Conservation (phyloP, 2,797 vertebrate genomes). For the Rachycentron canadum region DNA sequence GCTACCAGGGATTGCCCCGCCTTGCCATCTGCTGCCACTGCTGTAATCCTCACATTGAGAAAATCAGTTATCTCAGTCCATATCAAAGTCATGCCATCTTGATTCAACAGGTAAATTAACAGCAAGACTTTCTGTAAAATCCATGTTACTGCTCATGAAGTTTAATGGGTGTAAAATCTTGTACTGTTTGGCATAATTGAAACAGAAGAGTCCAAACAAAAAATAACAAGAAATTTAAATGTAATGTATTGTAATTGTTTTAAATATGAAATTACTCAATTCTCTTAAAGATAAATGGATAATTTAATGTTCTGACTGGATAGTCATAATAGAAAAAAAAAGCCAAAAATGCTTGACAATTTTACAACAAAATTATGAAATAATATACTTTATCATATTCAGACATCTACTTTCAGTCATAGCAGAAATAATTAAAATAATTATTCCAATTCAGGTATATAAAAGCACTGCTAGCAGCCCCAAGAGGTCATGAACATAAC, state of each 20-base stretch:
- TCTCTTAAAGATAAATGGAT: neutral
- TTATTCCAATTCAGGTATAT: neutral
- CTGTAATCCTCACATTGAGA: constrained; percentile 82
- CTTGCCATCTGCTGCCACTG: constrained; percentile 88
- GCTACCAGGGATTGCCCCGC: constrained; percentile 82
- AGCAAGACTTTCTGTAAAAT: constrained; percentile 60
- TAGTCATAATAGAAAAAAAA: neutral
- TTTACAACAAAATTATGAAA: neutral
- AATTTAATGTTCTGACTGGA: neutral
- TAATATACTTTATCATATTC: neutral
- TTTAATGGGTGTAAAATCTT: neutral
- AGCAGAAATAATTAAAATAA: neutral
- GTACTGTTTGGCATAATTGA: neutral
- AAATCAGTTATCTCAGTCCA: constrained; percentile 86
- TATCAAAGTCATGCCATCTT: constrained; percentile 75
- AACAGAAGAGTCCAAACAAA: neutral
- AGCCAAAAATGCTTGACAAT: neutral
- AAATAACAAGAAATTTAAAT: neutral
- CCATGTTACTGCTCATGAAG: constrained; percentile 36
- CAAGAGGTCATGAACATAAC: neutral
- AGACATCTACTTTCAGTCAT: neutral
- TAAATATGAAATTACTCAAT: neutral
- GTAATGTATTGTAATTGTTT: neutral
- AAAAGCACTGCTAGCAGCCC: neutral
- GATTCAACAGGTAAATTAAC: constrained; percentile 73